These are phyloP conservation scores for human DNA, from an alignment of 2,113 vertebrate genomes.

Conservation along the genomic window DNA sequence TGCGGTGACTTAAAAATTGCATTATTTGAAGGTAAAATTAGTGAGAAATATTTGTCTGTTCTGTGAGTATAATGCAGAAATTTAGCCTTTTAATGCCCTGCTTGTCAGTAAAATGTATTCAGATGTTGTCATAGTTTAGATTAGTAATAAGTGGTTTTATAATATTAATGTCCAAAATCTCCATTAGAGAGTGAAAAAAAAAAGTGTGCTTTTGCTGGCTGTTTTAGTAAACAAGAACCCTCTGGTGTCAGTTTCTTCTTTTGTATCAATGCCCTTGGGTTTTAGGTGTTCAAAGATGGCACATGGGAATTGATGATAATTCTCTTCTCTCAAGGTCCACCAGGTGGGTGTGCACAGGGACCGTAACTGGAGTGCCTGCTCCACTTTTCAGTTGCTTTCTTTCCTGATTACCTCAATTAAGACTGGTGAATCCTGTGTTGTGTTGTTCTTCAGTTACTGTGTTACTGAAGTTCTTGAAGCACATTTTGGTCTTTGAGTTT, in stretches of 20 bases:
- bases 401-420: conserved; percentile 20
- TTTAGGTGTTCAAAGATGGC: neutral
- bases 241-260: conserved; percentile 33
- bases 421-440: neutral
- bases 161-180: neutral
- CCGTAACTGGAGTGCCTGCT: neutral
- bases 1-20: neutral
- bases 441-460: neutral
- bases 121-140: conserved; percentile 36
- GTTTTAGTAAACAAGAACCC: conserved; percentile 12
- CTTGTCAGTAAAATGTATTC: conserved; percentile 40
- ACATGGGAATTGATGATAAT: conserved; percentile 14
- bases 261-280: neutral
- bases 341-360: neutral
- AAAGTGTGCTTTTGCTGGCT: neutral
- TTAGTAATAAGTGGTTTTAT: conserved; percentile 39
- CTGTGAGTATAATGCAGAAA: conserved; percentile 33
- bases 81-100: neutral
- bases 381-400: neutral
- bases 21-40: conserved; percentile 50
- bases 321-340: neutral
- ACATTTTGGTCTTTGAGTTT: neutral
- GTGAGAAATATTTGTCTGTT: neutral
- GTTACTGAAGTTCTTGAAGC: neutral
- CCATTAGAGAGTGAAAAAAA: neutral